These are phyloP conservation scores for Spatula clypeata DNA, from an alignment of 2,797 vertebrate genomes.

Conservation along the genomic window DNA sequence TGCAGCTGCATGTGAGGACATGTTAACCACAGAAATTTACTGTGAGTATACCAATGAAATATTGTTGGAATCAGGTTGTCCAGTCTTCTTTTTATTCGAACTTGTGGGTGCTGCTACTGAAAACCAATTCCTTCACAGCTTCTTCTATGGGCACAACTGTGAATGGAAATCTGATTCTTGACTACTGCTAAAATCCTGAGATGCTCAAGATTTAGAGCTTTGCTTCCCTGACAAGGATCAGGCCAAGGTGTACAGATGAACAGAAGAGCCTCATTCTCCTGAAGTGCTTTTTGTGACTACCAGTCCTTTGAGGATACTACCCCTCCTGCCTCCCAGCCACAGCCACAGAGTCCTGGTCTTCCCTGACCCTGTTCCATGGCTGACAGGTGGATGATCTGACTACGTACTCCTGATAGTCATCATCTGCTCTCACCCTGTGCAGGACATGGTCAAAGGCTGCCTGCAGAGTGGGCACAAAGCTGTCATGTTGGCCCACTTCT, in stretches of 20 bases:
- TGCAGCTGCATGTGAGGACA: neutral
- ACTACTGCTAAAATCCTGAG: neutral
- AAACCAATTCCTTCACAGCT: neutral
- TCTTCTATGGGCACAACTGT: neutral
- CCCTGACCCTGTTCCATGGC: neutral
- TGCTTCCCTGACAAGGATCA: neutral
- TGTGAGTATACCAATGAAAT: neutral
- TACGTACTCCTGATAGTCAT: neutral
- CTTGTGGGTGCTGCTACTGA: neutral
- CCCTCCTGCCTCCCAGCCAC: neutral
- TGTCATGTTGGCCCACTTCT: neutral
- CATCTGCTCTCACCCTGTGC: neutral
- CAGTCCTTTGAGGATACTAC: neutral
- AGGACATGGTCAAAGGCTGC: neutral
- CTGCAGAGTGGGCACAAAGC: neutral
- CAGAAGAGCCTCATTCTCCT: neutral
- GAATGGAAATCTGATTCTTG: neutral
- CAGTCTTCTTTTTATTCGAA: neutral
- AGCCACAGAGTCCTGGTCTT: neutral
- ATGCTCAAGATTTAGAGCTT: neutral
- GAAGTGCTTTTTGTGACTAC: neutral
- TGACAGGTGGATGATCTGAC: neutral
- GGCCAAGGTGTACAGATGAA: too few relatives aligned
- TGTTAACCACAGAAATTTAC: neutral
- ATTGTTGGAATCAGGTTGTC: neutral